Evolutionary conservation across 2,888 invertebrate species (phyloP).

Genomic region (Tryphoninae sp.): DNA sequence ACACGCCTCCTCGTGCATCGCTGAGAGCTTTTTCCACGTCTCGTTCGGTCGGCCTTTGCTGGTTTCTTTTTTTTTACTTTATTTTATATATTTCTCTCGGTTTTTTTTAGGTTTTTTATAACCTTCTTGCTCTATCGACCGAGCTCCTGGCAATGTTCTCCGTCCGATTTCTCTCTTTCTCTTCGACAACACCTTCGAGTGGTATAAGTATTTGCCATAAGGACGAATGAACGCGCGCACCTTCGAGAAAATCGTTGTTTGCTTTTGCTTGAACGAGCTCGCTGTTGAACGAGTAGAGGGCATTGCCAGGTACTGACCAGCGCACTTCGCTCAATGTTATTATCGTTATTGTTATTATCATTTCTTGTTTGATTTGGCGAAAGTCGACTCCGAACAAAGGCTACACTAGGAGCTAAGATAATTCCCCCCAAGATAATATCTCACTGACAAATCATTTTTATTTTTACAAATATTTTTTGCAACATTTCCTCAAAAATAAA

Average conservation of each 20-base stretch:
- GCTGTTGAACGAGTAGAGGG: slow-evolving; percentile 50
- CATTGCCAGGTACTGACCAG: slow-evolving; percentile 54
- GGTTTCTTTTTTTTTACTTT: slow-evolving; percentile 27
- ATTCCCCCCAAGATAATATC: background rate
- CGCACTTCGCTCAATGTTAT: slow-evolving; percentile 39
- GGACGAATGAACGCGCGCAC: slow-evolving; percentile 33
- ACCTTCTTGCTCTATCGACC: slow-evolving; percentile 33
- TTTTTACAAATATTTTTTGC: background rate
- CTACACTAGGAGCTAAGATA: background rate
- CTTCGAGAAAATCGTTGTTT: slow-evolving; percentile 56
- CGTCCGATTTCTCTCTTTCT: slow-evolving; percentile 27
- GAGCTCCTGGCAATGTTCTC: slow-evolving; percentile 21
- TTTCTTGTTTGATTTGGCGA: background rate
- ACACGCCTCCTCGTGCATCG: slow-evolving; percentile 55
- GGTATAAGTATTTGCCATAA: slow-evolving; percentile 26
- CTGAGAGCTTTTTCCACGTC: slow-evolving; percentile 46
- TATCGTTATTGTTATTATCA: slow-evolving; percentile 29
- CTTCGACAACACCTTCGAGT: slow-evolving; percentile 45
- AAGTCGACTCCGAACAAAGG: slow-evolving; percentile 25
- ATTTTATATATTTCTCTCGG: slow-evolving; percentile 18
- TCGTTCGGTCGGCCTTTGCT: slow-evolving; percentile 12
- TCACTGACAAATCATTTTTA: slow-evolving; percentile 5
- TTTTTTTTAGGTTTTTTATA: slow-evolving; percentile 4
- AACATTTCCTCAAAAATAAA: background rate
- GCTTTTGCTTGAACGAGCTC: slow-evolving; percentile 50